These are phyloP conservation scores for Sarcophaga variegata DNA, from an alignment of 2,888 invertebrate genomes.

Conservation along the genomic window DNA sequence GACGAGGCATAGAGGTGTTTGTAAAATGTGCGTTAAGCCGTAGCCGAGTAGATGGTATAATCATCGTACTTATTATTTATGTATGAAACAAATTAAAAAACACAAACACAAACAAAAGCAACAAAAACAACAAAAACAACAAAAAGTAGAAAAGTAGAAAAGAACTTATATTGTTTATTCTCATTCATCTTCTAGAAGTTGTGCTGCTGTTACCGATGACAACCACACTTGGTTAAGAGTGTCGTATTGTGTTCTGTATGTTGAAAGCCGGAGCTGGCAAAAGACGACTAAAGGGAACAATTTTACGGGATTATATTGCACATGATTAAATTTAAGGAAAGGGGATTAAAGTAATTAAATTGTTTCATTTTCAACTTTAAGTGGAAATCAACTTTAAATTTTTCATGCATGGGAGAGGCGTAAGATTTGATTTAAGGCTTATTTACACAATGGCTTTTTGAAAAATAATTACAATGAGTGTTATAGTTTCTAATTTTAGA, in stretches of 20 bases:
- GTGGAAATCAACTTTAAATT: not conserved
- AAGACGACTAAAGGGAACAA: constrained; percentile 36
- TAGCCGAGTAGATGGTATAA: not conserved
- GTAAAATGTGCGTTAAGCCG: constrained; percentile 6
- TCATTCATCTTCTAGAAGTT: constrained; percentile 49
- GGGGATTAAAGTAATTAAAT: constrained; percentile 57
- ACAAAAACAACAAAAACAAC: too few species aligned
- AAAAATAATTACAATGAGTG: too few species aligned
- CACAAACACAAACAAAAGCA: not conserved
- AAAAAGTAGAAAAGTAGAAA: constrained; percentile 18
- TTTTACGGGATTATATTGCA: constrained; percentile 62
- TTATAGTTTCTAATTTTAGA: too few species aligned
- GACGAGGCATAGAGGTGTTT: not conserved
- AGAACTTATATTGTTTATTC: constrained; percentile 51
- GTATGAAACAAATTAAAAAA: constrained; percentile 51
- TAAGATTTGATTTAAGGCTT: not conserved
- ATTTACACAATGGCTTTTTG: too few species aligned
- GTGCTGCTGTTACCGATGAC: constrained; percentile 39
- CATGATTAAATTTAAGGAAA: constrained; percentile 63
- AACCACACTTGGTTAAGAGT: not conserved
- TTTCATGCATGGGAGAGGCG: not conserved
- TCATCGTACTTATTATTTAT: constrained; percentile 19
- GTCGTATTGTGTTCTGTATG: not conserved
- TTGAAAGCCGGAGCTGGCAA: not conserved
- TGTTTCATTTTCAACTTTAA: constrained; percentile 23